These are phyloP conservation scores for Pharmacophagus antenor DNA, from an alignment of 2,888 invertebrate species.

Conservation along the genomic window DNA sequence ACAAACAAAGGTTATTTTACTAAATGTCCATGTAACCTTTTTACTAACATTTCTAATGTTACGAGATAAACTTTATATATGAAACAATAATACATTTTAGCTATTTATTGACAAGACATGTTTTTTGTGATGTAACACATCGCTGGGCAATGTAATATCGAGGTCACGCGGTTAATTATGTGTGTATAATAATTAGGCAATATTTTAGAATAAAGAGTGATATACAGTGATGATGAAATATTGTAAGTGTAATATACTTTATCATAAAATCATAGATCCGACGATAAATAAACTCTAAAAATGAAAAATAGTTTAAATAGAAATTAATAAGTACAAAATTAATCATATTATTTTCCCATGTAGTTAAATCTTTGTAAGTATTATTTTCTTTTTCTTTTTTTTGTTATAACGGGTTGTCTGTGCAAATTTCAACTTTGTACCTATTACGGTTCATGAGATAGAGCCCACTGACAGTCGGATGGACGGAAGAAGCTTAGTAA, in stretches of 20 bases:
- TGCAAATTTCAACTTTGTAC: too few relatives aligned
- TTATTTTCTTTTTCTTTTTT: too few relatives aligned
- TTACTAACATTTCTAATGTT: neutral
- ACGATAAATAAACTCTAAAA: neutral
- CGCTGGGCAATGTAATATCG: neutral
- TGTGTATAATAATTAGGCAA: neutral
- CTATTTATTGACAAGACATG: neutral
- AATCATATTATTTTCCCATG: too few relatives aligned
- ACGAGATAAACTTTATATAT: neutral
- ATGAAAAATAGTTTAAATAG: too few relatives aligned
- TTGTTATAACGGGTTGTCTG: too few relatives aligned
- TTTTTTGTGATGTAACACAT: neutral
- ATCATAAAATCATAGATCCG: neutral
- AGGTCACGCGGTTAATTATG: neutral
- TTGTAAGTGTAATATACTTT: neutral
- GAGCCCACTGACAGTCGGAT: too few relatives aligned
- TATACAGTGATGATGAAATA: neutral
- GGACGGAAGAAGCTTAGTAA: too few relatives aligned
- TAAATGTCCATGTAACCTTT: conserved; percentile 2
- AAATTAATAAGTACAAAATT: too few relatives aligned
- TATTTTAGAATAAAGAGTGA: neutral
- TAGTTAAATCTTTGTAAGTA: too few relatives aligned
- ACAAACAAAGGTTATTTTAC: neutral
- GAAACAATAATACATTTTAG: neutral
- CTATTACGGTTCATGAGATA: too few relatives aligned